A percentile compares a stretch with the other conserved stretches of the same genome.
Conservation (phyloP, 2,113 vertebrate genomes). For the Rutilus rutilus region DNA sequence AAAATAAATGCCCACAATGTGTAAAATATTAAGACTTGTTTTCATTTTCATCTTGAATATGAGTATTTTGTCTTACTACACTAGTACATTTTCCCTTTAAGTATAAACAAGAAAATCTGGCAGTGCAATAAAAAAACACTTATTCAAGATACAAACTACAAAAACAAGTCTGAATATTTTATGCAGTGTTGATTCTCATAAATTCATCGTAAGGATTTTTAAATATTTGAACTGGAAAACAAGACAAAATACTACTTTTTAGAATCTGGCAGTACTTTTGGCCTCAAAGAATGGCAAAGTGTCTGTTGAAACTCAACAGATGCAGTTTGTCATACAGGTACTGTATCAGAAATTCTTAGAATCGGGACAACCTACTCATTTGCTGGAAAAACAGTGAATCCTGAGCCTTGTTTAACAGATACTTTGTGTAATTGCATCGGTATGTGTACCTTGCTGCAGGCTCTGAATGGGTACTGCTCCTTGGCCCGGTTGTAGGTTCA, state of each 20-base stretch:
- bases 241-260: too few relatives aligned
- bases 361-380: not conserved
- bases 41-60: not conserved
- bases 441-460: conserved; percentile 90
- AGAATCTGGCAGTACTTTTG: not conserved
- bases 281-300: not conserved
- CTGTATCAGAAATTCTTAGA: not conserved
- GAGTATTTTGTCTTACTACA: not conserved
- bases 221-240: too few relatives aligned
- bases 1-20: not conserved
- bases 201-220: too few relatives aligned
- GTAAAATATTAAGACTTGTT: not conserved
- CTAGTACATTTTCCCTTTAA: not conserved
- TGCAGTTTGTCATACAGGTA: not conserved
- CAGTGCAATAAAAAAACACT: not conserved
- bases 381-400: not conserved
- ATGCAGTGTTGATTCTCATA: not conserved
- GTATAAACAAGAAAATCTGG: not conserved
- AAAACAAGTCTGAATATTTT: not conserved
- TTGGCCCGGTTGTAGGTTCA: conserved; percentile 88
- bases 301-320: not conserved
- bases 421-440: conserved; percentile 42
- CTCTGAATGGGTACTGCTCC: conserved; percentile 89
- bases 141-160: not conserved
- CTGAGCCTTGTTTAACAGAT: not conserved